A percentile compares a stretch with the other conserved stretches of the same genome.
Conservation (phyloP, 2,797 vertebrate species). For the Pipistrellus kuhlii region DNA sequence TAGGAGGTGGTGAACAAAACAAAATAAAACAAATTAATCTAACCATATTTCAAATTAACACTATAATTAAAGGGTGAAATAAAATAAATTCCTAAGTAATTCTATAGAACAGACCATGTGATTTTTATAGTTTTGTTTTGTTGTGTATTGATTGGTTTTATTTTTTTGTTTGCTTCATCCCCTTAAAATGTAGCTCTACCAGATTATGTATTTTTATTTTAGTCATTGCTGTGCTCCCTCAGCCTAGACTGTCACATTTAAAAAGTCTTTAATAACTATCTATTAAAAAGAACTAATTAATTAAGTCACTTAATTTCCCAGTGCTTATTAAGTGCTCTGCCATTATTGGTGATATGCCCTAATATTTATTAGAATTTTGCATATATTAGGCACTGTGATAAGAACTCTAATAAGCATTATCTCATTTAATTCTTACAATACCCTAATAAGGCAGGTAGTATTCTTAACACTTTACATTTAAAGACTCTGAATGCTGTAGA, state of each 20-base stretch:
- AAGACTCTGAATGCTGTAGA: background rate
- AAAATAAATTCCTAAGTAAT: background rate
- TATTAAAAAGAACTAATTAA: background rate
- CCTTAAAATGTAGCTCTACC: background rate
- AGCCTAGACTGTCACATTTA: background rate
- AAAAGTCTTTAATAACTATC: background rate
- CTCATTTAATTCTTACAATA: background rate
- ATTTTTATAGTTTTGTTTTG: background rate
- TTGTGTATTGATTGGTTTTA: background rate
- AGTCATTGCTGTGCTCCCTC: background rate
- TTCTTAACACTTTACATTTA: background rate
- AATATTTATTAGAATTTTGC: background rate
- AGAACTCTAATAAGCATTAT: background rate
- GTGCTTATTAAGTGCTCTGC: background rate
- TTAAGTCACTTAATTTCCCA: background rate
- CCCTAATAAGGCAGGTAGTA: background rate
- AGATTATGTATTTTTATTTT: background rate
- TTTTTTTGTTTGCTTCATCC: background rate
- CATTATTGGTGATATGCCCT: background rate
- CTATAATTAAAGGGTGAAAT: background rate
- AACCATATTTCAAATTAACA: background rate
- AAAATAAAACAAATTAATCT: background rate
- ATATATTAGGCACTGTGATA: background rate
- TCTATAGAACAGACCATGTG: background rate
- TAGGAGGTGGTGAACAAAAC: background rate